These are phyloP conservation scores for Phrynosoma platyrhinos DNA, from an alignment of 2,113 vertebrate genomes.

Conservation along the genomic window DNA sequence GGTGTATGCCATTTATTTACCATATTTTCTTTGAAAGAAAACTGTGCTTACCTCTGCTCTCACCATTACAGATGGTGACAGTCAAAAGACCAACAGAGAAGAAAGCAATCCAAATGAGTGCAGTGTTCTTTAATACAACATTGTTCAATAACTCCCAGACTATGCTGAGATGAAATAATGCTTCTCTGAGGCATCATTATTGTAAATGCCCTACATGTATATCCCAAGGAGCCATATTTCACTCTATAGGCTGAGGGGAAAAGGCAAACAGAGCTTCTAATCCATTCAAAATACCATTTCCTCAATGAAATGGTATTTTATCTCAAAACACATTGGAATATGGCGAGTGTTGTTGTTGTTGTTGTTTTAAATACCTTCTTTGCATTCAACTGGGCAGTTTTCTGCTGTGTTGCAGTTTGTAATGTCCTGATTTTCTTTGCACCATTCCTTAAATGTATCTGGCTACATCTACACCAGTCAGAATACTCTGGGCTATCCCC, in stretches of 20 bases:
- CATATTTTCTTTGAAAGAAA: neutral
- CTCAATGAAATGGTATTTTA: neutral
- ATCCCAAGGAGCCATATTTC: neutral
- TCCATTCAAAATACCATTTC: neutral
- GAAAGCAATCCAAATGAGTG: slow-evolving; percentile 16
- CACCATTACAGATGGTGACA: slow-evolving; percentile 8
- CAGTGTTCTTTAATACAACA: neutral
- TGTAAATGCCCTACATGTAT: neutral
- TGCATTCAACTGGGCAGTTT: neutral
- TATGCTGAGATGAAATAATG: neutral
- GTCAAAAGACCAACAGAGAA: slow-evolving; percentile 6
- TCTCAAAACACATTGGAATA: neutral
- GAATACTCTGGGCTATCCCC: too few species aligned
- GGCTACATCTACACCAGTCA: too few species aligned
- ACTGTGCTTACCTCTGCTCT: slow-evolving; percentile 8
- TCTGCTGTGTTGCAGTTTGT: neutral
- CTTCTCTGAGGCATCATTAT: neutral
- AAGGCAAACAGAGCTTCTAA: neutral
- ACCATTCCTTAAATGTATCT: neutral
- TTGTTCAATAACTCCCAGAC: neutral
- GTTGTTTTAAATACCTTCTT: neutral
- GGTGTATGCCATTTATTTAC: slow-evolving; percentile 3
- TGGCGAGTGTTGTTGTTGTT: too few species aligned
- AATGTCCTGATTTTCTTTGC: neutral
- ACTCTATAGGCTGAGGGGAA: neutral